A percentile compares a stretch with the other conserved stretches of the same genome.
Conservation (phyloP, 2,797 vertebrate species). For the Alcedo quadribrachys region DNA sequence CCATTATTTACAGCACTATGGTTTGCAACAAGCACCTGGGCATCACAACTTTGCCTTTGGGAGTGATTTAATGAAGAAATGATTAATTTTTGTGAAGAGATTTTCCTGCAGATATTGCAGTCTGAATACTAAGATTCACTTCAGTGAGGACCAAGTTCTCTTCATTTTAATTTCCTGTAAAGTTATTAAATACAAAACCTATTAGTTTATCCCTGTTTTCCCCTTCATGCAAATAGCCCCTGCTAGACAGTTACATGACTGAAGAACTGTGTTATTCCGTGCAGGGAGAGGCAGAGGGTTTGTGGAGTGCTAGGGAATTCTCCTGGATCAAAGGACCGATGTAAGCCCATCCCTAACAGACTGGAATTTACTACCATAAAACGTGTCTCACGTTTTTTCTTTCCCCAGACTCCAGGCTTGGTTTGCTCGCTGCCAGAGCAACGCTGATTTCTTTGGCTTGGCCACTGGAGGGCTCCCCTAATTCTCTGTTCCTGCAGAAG, state of each 20-base stretch:
- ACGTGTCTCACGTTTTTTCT: background rate
- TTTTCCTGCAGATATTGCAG: background rate
- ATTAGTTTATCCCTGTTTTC: background rate
- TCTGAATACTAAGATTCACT: background rate
- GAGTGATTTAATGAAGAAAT: background rate
- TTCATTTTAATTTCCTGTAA: background rate
- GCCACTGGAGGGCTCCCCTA: conserved; percentile 63
- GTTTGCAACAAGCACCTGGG: background rate
- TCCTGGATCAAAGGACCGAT: background rate
- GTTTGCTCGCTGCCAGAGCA: background rate
- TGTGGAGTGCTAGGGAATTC: background rate
- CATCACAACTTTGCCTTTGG: background rate
- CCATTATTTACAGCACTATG: background rate
- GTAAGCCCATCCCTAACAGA: background rate
- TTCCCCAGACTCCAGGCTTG: background rate
- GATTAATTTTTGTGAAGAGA: background rate
- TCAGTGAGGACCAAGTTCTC: background rate
- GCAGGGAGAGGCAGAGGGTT: background rate
- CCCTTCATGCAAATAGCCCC: background rate
- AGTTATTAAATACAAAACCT: background rate
- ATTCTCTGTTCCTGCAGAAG: background rate
- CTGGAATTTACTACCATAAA: background rate
- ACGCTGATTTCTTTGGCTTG: background rate
- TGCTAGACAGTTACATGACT: background rate
- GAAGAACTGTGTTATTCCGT: background rate